Conservation (phyloP, 2,113 vertebrate species). For the Emydocephalus ijimae region DNA sequence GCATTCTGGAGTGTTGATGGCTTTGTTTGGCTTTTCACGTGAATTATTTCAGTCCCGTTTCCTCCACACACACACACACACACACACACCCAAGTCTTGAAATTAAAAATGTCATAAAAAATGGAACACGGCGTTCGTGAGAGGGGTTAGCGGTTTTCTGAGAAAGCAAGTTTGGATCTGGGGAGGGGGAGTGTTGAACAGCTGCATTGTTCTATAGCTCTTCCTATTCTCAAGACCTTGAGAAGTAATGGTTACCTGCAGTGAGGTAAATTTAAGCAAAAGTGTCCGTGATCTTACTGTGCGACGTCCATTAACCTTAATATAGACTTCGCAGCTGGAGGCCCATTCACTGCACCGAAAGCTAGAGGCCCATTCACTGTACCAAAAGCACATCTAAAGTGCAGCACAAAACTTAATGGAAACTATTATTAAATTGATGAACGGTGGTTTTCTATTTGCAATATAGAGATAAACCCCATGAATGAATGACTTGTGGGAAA, state of each 20-base stretch:
- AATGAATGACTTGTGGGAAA: neutral
- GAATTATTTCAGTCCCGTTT: neutral
- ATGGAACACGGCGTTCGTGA: neutral
- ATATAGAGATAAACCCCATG: neutral
- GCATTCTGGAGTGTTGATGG: neutral
- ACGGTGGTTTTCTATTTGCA: neutral
- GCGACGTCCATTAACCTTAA: conserved; percentile 19
- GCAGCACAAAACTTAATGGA: neutral
- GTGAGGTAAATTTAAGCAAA: conserved; percentile 6
- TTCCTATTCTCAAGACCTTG: neutral
- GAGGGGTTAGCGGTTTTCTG: neutral
- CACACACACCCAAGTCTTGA: too few relatives aligned
- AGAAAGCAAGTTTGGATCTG: neutral
- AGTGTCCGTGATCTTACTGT: neutral
- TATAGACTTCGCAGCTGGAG: neutral
- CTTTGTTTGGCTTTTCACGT: neutral
- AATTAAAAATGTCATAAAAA: neutral
- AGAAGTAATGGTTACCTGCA: neutral
- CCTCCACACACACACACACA: too few relatives aligned
- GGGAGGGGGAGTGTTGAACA: neutral
- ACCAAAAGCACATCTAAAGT: neutral
- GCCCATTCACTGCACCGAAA: neutral
- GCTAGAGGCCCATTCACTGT: neutral
- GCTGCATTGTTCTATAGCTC: neutral
- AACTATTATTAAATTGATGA: neutral